phyloP scores from a whole-genome alignment of 1,140 invertebrate species.

The Amphibalanus amphitrite region DNA sequence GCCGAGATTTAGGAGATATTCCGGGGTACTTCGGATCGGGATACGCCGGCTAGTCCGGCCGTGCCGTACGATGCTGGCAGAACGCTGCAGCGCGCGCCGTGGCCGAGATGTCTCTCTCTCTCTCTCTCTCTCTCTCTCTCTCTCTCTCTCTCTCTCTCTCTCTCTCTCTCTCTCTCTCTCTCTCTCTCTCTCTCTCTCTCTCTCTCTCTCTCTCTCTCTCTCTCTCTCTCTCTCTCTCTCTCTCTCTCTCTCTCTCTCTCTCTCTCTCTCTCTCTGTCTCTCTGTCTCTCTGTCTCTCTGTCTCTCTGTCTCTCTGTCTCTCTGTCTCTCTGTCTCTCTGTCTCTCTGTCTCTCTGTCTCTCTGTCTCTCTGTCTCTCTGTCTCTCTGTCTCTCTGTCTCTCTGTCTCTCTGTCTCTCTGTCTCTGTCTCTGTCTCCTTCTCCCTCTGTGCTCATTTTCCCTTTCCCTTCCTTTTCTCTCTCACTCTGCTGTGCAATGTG shows the following conservation, averaged over 20 bases:
- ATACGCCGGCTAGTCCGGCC: no score
- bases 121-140: no score
- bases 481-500: no score
- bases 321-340: background rate
- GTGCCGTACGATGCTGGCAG: no score
- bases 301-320: background rate
- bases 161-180: no score
- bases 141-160: no score
- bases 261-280: background rate
- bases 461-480: background rate
- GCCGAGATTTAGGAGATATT: no score
- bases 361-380: background rate
- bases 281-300: background rate
- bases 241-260: background rate
- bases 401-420: background rate
- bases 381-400: background rate
- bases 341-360: background rate
- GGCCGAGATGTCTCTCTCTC: no score
- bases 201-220: background rate
- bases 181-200: no score
- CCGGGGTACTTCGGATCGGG: no score
- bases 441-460: background rate
- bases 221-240: background rate
- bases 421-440: background rate
- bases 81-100: no score